phyloP scores from a whole-genome alignment of 2,113 vertebrate genomes.

The Colinus virginianus region DNA sequence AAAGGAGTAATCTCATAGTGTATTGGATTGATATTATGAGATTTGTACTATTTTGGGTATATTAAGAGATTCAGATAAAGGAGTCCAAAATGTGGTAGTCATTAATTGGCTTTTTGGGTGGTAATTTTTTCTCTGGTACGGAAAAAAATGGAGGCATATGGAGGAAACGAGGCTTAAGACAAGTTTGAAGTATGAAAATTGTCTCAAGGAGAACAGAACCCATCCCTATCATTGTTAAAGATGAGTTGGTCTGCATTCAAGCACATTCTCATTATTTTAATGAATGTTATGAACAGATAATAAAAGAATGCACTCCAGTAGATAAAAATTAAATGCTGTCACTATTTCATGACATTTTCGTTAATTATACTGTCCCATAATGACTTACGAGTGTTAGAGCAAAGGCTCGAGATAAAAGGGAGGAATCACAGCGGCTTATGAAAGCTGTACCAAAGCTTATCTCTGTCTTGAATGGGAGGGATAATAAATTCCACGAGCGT shows the following conservation, averaged over 20 bases:
- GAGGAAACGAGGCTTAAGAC: neutral
- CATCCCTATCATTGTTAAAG: neutral
- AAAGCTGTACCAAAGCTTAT: neutral
- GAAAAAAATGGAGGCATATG: neutral
- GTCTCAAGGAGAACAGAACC: neutral
- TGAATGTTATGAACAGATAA: neutral
- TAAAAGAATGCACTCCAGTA: neutral
- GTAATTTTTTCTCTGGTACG: neutral
- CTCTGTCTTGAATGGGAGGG: neutral
- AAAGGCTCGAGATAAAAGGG: constrained; percentile 1
- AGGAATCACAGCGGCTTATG: neutral
- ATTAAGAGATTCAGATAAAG: neutral
- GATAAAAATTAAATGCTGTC: constrained; percentile 32
- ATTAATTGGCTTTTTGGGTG: neutral
- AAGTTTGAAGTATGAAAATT: neutral
- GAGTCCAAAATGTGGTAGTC: fast-evolving
- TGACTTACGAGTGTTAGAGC: neutral
- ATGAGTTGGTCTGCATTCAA: neutral
- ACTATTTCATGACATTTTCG: constrained; percentile 17
- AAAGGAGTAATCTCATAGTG: neutral
- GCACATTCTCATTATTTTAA: neutral
- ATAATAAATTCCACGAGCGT: neutral
- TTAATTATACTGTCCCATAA: constrained; percentile 43
- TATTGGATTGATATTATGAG: neutral
- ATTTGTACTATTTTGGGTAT: neutral